Base-by-base conservation (phyloP, 1,140 invertebrate species). In the Megalopta genalis region DNA sequence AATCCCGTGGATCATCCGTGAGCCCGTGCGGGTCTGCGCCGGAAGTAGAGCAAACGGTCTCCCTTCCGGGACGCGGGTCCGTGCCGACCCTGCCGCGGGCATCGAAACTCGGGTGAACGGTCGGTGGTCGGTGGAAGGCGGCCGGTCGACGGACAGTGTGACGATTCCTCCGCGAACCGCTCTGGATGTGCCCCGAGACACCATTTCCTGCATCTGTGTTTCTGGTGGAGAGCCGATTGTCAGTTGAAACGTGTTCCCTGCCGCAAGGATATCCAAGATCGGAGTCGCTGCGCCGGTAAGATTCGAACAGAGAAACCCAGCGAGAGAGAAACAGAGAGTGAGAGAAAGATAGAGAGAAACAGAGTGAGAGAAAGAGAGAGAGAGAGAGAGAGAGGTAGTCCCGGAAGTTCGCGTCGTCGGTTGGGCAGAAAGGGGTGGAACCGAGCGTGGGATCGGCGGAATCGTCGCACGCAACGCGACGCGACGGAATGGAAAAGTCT, bases 41-140 rank as follows among this genome's bases (percentile, higher is more conserved):
- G 63, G 69, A 73, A 82, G 71, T 82, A 71, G 80, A 82, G 77
- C 77, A 86, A 83, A 84, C 37, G 8, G 37, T 42, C 37, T n/a
- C 63, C 37, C 39, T 64, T 42, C 89, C 90, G 91, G 91, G 91
- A 87, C 84, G 86, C 82, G 87, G 84, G 87, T 88, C 89, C 88
- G 88, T 18, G 16, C 49, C 49, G 49, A 52, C 16, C 49, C 1
- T 46, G 42, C 7, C 49, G 18, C 49, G 49, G 16, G 0, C 42
- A 46, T 46, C 49, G 16, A 52, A 18, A 21, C 49, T 52, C 49
- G 49, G 18, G 10, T 46, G 14, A 14, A 42, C 12, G 42, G 42
- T 49, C 46, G 46, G 18, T 52, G 16, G 49, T 52, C 18, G 49
- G 18, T 21, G 49, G 3, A 5, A 52, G 46, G 12, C 16, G 3